Conservation (phyloP, 2,113 vertebrate species). For the Paramormyrops kingsleyae region DNA sequence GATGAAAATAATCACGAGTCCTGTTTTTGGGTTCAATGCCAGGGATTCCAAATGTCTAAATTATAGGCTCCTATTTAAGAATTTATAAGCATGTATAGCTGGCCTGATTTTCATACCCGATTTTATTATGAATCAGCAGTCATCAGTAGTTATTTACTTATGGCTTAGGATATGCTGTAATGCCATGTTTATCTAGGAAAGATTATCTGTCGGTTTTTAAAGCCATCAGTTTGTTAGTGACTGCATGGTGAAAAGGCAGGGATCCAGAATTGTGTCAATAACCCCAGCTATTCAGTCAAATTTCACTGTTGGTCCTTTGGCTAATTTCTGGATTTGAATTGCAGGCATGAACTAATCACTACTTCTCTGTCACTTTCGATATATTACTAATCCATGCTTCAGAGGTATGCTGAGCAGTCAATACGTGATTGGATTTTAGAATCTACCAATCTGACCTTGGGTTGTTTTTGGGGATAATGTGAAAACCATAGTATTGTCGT, state of each 20-base stretch:
- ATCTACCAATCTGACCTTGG: not conserved
- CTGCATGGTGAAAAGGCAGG: constrained; percentile 35
- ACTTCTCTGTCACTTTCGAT: constrained; percentile 29
- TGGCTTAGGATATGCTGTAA: not conserved
- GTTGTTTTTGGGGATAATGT: not conserved
- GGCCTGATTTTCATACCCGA: not conserved
- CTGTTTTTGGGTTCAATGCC: not conserved
- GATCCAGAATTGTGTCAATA: constrained; percentile 38
- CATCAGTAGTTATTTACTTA: not conserved
- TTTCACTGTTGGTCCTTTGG: constrained; percentile 55
- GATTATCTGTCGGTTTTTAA: not conserved
- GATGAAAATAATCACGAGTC: not conserved
- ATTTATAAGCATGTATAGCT: not conserved
- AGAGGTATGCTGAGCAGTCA: constrained; percentile 46
- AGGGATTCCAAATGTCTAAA: not conserved
- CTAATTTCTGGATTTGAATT: constrained; percentile 68
- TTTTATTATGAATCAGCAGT: not conserved
- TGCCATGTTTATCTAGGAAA: not conserved
- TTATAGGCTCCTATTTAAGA: not conserved
- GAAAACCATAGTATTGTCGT: not conserved
- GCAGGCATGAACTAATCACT: constrained; percentile 88
- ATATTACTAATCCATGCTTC: constrained; percentile 43
- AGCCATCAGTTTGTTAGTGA: constrained; percentile 30
- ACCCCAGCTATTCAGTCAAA: constrained; percentile 31
- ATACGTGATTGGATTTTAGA: not conserved